phyloP scores from a whole-genome alignment of 2,113 vertebrate genomes.

The Trogon melanurus region DNA sequence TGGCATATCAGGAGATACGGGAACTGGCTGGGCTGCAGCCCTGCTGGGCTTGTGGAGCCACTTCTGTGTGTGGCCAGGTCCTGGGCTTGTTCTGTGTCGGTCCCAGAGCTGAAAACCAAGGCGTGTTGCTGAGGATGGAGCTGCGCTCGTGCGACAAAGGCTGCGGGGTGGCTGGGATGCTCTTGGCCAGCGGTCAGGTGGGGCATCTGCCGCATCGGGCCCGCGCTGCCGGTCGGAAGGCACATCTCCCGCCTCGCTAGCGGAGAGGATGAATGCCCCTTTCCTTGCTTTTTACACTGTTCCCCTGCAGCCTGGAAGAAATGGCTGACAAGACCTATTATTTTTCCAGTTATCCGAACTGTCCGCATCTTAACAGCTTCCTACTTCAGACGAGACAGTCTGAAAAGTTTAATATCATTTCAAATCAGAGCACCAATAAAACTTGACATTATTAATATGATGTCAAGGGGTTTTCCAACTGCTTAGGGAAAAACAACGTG shows the following conservation, averaged over 20 bases:
- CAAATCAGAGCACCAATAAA: conserved; percentile 78
- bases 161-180: accelerated
- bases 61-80: accelerated
- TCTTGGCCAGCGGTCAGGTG: accelerated
- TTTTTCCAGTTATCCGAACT: conserved; percentile 52
- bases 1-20: no score
- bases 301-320: neutral
- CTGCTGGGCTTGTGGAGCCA: accelerated
- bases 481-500: conserved; percentile 75
- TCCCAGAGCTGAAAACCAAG: accelerated
- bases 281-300: neutral
- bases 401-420: conserved; percentile 82
- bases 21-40: neutral
- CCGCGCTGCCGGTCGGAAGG: neutral
- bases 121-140: accelerated
- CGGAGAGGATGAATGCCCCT: accelerated
- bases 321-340: conserved; percentile 29
- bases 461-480: conserved; percentile 74
- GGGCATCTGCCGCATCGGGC: accelerated
- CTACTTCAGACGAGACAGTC: conserved; percentile 70
- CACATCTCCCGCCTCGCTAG: neutral
- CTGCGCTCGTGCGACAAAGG: accelerated
- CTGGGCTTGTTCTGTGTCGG: accelerated
- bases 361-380: conserved; percentile 66
- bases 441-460: conserved; percentile 80